Evolutionary conservation across 2,888 invertebrate species (phyloP), one percentile per base, ranked within the genome.

Genomic region (Carcina quercana): DNA sequence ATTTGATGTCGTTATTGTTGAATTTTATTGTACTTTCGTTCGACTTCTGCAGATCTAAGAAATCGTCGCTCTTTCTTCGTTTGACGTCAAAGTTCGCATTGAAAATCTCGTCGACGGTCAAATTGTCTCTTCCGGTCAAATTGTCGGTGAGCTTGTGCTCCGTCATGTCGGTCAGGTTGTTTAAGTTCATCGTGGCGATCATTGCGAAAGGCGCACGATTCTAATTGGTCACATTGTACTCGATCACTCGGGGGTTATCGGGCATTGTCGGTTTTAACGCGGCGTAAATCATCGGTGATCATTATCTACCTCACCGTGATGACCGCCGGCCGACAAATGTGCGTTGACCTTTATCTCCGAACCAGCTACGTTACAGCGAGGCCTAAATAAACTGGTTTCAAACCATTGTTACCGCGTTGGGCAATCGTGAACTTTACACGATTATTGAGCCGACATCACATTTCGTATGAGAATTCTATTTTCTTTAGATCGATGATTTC

Each of bases 401-500:
- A 47, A 53, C 56, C 62, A 74, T 75, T 75, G 76, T 76, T 74
- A 69, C 66, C 59, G 63, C 50, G 67, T 78, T 76, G 67, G 66
- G 72, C 62, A 79, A 75, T 80, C 73, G 72, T 80, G 79, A 80
- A 83, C 80, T 76, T 75, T 80, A 82, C 78, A 80, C 74, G 75
- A 82, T 76, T 76, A 78, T 74, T 72, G 72, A 73, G 63, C 72
- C 50, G 53, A 58, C 65, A 80, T 80, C 78, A 79, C 69, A 56
- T 64, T 76, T 72, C 68, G 74, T 82, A 80, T 79, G 79, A 80
- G 80, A 82, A 82, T 70, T 80, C 76, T 80, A 82, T 80, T 80
- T 78, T 78, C 74, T 76, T 63, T 68, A 58, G 67, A 67, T 68
- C 59, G 64, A 63, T 67, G 59, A 68, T 71, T 67, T 53, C 54